Evolutionary conservation across 1,140 invertebrate genomes (phyloP).

Genomic region (Drosophila murphyi): DNA sequence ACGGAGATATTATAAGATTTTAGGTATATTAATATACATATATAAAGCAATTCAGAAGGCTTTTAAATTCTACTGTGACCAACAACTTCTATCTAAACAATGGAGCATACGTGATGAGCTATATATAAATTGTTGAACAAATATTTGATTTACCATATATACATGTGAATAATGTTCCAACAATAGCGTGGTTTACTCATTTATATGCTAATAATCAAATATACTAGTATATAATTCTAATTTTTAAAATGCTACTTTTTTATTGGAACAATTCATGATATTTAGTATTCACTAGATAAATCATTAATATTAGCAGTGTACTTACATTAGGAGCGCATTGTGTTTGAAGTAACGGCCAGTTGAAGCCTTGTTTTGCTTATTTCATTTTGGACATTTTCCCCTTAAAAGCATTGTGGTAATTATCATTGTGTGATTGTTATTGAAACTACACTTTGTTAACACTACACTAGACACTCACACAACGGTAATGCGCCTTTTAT

Average conservation of each 20-base stretch:
- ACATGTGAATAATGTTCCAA: background rate
- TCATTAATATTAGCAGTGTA: slow-evolving; percentile 24
- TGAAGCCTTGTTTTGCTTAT: slow-evolving; percentile 4
- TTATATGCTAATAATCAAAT: background rate
- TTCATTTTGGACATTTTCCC: slow-evolving; percentile 34
- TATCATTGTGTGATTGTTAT: slow-evolving; percentile 5
- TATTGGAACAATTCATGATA: background rate
- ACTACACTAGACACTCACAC: slow-evolving; percentile 6
- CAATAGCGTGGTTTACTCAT: background rate
- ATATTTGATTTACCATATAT: background rate
- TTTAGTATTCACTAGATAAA: background rate
- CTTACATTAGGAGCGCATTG: slow-evolving; percentile 54
- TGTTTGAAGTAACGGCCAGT: slow-evolving; percentile 24
- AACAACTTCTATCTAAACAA: slow-evolving; percentile 41
- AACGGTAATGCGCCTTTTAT: background rate
- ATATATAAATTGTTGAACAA: background rate
- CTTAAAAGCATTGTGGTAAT: slow-evolving; percentile 13
- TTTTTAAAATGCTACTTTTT: background rate
- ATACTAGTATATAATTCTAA: too few species aligned
- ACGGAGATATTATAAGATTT: background rate
- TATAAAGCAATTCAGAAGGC: background rate
- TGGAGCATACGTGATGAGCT: slow-evolving; percentile 61
- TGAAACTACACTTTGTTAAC: slow-evolving; percentile 4
- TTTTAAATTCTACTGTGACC: slow-evolving; percentile 1
- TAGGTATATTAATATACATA: slow-evolving; percentile 3